These are phyloP conservation scores for Drosophila lacertosa DNA, from an alignment of 1,140 invertebrate species.

Conservation along the genomic window DNA sequence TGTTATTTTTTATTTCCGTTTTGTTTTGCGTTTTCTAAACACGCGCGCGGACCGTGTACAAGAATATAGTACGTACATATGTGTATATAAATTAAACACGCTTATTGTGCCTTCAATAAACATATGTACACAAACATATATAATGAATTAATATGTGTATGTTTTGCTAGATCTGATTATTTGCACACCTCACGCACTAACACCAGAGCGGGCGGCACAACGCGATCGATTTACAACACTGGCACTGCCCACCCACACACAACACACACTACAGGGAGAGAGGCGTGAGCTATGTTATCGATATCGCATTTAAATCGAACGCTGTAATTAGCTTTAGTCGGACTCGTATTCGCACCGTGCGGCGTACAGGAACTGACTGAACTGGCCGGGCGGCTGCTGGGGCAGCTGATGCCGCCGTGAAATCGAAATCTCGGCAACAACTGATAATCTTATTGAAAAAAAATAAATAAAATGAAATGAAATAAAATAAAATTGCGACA, in stretches of 20 bases:
- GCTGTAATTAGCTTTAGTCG: constrained; percentile 20
- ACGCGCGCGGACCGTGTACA: constrained; percentile 62
- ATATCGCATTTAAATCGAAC: constrained; percentile 28
- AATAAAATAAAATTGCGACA: constrained; percentile 56
- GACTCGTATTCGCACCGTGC: constrained; percentile 56
- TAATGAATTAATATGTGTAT: background rate
- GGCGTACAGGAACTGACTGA: constrained; percentile 78
- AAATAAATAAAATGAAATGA: constrained; percentile 20
- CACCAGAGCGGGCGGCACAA: constrained; percentile 6
- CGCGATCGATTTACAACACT: constrained; percentile 28
- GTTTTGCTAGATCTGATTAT: constrained; percentile 19
- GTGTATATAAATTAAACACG: background rate
- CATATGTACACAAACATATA: constrained; percentile 24
- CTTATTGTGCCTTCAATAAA: constrained; percentile 1
- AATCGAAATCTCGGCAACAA: constrained; percentile 75
- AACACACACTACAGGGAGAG: background rate
- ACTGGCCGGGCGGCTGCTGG: constrained; percentile 36
- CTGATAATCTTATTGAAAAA: constrained; percentile 66
- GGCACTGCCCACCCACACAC: background rate
- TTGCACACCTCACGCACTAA: constrained; percentile 39
- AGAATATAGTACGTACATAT: constrained; percentile 13
- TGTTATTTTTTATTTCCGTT: constrained; percentile 68
- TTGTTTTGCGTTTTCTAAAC: constrained; percentile 74
- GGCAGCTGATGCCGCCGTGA: constrained; percentile 45
- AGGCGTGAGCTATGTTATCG: constrained; percentile 37